Conservation (phyloP, 2,113 vertebrate genomes). For the Dipodomys spectabilis region DNA sequence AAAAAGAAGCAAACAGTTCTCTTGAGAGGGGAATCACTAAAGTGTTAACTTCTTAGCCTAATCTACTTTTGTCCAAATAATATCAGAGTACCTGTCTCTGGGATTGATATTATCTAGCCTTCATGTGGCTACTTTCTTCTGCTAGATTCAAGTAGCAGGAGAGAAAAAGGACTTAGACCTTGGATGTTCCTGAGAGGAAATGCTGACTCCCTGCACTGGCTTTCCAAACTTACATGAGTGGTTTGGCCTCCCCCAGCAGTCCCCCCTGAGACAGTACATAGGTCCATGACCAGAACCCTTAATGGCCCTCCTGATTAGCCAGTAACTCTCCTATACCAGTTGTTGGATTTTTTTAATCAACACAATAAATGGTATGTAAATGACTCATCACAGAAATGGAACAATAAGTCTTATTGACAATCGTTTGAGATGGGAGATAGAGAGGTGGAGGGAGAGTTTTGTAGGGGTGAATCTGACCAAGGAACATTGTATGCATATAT, state of each 20-base stretch:
- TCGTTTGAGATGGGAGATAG: too few relatives aligned
- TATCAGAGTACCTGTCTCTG: background rate
- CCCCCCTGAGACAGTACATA: background rate
- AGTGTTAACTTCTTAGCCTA: conserved; percentile 7
- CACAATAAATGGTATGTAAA: background rate
- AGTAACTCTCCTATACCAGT: background rate
- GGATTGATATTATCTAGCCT: background rate
- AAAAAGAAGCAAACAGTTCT: background rate
- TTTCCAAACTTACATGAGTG: background rate
- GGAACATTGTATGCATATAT: too few relatives aligned
- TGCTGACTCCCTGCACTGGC: background rate
- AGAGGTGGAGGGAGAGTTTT: too few relatives aligned
- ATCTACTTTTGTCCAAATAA: background rate
- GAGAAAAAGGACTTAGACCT: background rate
- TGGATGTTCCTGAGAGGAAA: background rate
- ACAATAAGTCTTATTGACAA: too few relatives aligned
- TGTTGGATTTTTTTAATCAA: background rate
- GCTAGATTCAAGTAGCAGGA: background rate
- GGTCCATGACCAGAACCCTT: background rate
- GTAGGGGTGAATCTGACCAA: too few relatives aligned
- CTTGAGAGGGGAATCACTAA: conserved; percentile 36
- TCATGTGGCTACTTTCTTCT: background rate
- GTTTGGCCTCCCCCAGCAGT: background rate
- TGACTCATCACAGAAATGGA: too few relatives aligned
- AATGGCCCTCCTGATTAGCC: background rate